Percentiles rank a stretch among this genome's conserved stretches.
Conservation (phyloP, 2,888 invertebrate species). For the Phortica okadai region DNA sequence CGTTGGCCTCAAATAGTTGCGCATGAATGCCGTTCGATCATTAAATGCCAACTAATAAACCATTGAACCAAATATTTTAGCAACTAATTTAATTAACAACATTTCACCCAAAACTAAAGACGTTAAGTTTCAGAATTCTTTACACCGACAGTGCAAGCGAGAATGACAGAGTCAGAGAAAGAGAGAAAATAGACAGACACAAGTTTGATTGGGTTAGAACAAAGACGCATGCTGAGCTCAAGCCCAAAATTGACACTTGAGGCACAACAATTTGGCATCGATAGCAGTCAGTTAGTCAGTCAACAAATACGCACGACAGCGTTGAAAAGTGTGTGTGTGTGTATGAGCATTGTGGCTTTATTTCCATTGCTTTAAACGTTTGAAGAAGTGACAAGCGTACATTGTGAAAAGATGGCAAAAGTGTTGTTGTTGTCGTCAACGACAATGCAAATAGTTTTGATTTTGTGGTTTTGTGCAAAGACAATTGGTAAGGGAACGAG, state of each 20-base stretch:
- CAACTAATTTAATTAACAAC: constrained; percentile 65
- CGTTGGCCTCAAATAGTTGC: constrained; percentile 23
- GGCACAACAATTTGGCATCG: constrained; percentile 9
- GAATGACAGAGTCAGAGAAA: background rate
- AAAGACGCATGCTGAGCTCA: background rate
- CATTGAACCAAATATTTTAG: constrained; percentile 49
- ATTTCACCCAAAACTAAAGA: constrained; percentile 36
- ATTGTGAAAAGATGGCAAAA: constrained; percentile 19
- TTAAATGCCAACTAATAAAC: constrained; percentile 2
- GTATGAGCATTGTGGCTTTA: no score
- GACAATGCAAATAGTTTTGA: background rate
- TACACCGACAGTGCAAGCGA: constrained; percentile 20
- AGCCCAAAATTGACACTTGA: constrained; percentile 4
- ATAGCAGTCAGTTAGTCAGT: background rate
- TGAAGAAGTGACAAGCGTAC: background rate
- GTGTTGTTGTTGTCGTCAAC: background rate
- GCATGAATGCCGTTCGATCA: background rate
- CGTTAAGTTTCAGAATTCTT: constrained; percentile 28
- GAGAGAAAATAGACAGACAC: background rate
- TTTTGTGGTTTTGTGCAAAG: background rate
- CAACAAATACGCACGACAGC: constrained; percentile 7
- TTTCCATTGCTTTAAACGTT: background rate
- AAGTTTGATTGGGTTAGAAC: background rate
- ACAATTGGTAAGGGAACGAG: no score
- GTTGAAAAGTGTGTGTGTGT: no score